These are phyloP conservation scores for Phataginus tetradactyla DNA, from an alignment of 2,797 vertebrate species.

Conservation along the genomic window DNA sequence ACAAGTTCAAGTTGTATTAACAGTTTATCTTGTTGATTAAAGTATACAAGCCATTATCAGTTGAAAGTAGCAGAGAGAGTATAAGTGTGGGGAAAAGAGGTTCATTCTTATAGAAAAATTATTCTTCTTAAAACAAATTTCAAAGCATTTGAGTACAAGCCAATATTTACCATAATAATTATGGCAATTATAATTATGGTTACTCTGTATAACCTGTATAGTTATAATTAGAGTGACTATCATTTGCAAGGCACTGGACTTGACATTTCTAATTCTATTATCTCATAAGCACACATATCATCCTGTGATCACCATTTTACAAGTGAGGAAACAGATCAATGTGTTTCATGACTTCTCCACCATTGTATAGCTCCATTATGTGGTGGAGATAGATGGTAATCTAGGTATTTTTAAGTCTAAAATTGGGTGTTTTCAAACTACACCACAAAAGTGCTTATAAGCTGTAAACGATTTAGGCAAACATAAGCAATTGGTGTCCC, in stretches of 20 bases:
- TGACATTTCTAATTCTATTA: neutral
- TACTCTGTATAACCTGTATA: neutral
- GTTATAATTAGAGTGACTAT: neutral
- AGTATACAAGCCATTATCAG: neutral
- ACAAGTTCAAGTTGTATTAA: neutral
- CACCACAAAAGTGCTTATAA: neutral
- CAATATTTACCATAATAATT: neutral
- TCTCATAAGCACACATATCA: neutral
- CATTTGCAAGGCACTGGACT: neutral
- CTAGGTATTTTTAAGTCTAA: neutral
- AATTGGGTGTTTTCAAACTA: neutral
- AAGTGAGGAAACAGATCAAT: neutral
- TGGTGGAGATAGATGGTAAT: neutral
- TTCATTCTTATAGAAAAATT: neutral
- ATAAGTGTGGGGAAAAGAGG: neutral
- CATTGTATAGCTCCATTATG: neutral
- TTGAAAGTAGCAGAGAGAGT: neutral
- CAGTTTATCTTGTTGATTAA: slow-evolving; percentile 41
- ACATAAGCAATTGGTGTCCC: neutral
- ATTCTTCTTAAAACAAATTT: neutral
- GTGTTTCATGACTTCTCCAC: neutral
- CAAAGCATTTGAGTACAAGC: neutral
- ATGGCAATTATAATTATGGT: neutral
- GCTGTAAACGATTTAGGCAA: neutral
- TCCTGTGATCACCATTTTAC: neutral